phyloP scores from a whole-genome alignment of 2,113 vertebrate genomes.

The Pygoscelis adeliae region DNA sequence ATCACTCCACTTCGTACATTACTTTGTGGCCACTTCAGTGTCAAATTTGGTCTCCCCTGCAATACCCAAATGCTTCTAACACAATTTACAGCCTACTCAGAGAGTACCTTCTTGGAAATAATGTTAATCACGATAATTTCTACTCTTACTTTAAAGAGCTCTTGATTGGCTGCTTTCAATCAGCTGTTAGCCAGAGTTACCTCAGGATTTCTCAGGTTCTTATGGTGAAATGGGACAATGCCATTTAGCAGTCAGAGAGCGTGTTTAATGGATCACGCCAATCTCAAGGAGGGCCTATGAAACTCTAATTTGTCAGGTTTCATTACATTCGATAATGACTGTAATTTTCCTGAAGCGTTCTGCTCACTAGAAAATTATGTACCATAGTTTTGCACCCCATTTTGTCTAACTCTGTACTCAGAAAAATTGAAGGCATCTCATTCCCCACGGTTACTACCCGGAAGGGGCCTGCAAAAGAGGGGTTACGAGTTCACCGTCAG shows the following conservation, averaged over 20 bases:
- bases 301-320: conserved; percentile 67
- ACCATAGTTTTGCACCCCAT: conserved; percentile 20
- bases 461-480: not conserved
- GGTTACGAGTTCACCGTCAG: conserved; percentile 1
- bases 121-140: conserved; percentile 55
- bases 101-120: conserved; percentile 59
- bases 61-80: conserved; percentile 39
- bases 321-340: conserved; percentile 65
- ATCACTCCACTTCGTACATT: not conserved
- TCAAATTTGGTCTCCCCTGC: conserved; percentile 41
- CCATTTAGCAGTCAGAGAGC: conserved; percentile 50
- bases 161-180: conserved; percentile 38
- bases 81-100: conserved; percentile 45
- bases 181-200: conserved; percentile 27
- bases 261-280: conserved; percentile 56
- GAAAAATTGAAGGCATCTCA: not conserved
- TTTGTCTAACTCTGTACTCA: not conserved
- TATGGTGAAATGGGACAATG: conserved; percentile 10
- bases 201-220: conserved; percentile 22
- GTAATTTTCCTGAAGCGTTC: conserved; percentile 54
- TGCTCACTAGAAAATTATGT: conserved; percentile 47
- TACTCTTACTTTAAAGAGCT: conserved; percentile 27
- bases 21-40: conserved; percentile 55
- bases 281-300: conserved; percentile 60
- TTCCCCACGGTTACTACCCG: not conserved